These are phyloP conservation scores for Papilio dardanus DNA, from an alignment of 1,140 invertebrate genomes.

Conservation along the genomic window DNA sequence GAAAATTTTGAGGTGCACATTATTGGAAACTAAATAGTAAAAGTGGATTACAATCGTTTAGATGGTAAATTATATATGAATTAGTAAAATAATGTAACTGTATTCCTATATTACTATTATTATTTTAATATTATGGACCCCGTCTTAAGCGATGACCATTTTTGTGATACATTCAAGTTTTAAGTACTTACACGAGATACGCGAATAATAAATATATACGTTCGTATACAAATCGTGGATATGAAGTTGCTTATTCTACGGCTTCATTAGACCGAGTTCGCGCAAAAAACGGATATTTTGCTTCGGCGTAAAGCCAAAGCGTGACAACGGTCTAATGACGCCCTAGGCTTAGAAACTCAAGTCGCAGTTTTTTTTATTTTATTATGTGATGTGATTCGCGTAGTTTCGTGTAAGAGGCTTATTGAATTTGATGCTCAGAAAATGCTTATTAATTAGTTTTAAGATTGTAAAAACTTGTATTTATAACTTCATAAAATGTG, in stretches of 20 bases:
- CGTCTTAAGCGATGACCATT: background rate
- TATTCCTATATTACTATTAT: background rate
- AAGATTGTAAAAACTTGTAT: background rate
- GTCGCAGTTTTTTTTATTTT: too few relatives aligned
- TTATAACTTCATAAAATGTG: background rate
- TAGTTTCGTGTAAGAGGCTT: too few relatives aligned
- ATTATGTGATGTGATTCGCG: too few relatives aligned
- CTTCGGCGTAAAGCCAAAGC: too few relatives aligned
- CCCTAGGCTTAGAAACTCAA: too few relatives aligned
- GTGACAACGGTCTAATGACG: too few relatives aligned
- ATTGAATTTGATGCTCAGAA: slow-evolving; percentile 9
- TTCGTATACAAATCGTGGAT: too few relatives aligned
- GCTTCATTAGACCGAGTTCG: too few relatives aligned
- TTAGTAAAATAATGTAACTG: background rate
- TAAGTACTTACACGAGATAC: too few relatives aligned
- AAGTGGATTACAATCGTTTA: background rate
- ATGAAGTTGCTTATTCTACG: too few relatives aligned
- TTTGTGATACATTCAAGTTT: slow-evolving; percentile 6
- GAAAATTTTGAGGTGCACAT: background rate
- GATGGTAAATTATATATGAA: background rate
- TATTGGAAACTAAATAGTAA: background rate
- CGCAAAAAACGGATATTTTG: too few relatives aligned
- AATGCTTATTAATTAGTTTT: background rate
- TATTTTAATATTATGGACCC: background rate
- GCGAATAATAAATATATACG: too few relatives aligned